phyloP scores from a whole-genome alignment of 2,888 invertebrate genomes.

The Glyphotaelius pellucidus region DNA sequence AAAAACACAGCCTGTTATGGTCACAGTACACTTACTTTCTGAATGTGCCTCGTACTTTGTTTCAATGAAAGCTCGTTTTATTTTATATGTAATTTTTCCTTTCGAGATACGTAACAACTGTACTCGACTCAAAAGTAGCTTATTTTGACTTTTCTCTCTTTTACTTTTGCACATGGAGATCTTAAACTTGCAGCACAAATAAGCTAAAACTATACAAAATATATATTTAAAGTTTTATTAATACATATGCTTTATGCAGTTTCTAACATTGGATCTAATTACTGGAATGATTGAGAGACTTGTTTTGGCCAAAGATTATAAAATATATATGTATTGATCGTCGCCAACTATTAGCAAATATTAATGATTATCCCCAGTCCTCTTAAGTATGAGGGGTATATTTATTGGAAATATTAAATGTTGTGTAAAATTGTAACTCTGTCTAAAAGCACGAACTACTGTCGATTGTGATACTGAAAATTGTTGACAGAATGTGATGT shows the following conservation, averaged over 20 bases:
- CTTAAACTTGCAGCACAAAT: too few species aligned
- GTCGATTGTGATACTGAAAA: slow-evolving; percentile 29
- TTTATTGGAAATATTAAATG: slow-evolving; percentile 40
- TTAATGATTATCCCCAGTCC: background rate
- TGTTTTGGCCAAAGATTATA: slow-evolving; percentile 6
- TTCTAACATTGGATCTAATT: background rate
- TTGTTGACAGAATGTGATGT: slow-evolving; percentile 38
- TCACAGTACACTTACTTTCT: too few species aligned
- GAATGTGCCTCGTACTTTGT: too few species aligned
- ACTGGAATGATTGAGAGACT: background rate
- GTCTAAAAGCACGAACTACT: slow-evolving; percentile 26
- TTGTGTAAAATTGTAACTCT: slow-evolving; percentile 38
- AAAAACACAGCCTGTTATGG: too few species aligned
- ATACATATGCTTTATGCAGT: background rate
- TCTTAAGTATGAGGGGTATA: background rate
- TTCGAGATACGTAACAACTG: background rate
- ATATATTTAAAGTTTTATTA: background rate
- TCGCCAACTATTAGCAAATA: slow-evolving; percentile 15
- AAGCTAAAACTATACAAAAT: background rate
- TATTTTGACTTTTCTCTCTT: background rate
- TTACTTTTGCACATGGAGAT: background rate
- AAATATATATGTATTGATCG: background rate
- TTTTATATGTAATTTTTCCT: too few species aligned
- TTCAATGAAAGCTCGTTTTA: too few species aligned
- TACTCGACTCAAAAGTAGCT: background rate